Conservation (phyloP, 2,888 invertebrate species). For the Mechanitis mazaeus region DNA sequence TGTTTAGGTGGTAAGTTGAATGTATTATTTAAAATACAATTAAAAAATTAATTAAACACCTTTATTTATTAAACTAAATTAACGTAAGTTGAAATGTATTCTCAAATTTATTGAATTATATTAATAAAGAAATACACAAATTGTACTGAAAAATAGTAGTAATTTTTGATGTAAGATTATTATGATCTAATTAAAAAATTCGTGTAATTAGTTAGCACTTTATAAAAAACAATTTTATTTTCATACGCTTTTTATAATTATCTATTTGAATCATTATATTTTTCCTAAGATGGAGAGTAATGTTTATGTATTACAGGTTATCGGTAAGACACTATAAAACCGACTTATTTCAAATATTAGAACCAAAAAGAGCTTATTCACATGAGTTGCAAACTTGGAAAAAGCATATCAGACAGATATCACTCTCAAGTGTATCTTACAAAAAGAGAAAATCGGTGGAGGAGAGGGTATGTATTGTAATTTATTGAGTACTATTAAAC, state of each 20-base stretch:
- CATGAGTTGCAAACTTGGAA: slow-evolving; percentile 22
- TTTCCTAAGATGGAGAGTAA: too few species aligned
- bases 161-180: too few species aligned
- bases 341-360: slow-evolving; percentile 38
- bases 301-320: slow-evolving; percentile 42
- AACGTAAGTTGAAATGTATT: too few species aligned
- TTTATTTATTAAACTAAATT: neutral
- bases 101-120: too few species aligned
- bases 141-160: too few species aligned
- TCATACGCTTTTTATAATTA: too few species aligned
- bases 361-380: slow-evolving; percentile 29
- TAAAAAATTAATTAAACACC: neutral
- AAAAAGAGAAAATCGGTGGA: slow-evolving; percentile 80
- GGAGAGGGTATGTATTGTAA: slow-evolving; percentile 71
- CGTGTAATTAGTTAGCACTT: too few species aligned
- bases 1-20: slow-evolving; percentile 50
- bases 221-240: too few species aligned
- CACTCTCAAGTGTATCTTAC: slow-evolving; percentile 50
- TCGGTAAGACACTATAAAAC: slow-evolving; percentile 42
- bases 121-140: too few species aligned
- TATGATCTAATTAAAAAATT: too few species aligned
- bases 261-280: too few species aligned
- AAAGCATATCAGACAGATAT: slow-evolving; percentile 49
- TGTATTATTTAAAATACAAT: slow-evolving; percentile 3
- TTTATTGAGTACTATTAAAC: neutral